phyloP scores from a whole-genome alignment of 2,888 invertebrate genomes.

The Ormyrus labotus region DNA sequence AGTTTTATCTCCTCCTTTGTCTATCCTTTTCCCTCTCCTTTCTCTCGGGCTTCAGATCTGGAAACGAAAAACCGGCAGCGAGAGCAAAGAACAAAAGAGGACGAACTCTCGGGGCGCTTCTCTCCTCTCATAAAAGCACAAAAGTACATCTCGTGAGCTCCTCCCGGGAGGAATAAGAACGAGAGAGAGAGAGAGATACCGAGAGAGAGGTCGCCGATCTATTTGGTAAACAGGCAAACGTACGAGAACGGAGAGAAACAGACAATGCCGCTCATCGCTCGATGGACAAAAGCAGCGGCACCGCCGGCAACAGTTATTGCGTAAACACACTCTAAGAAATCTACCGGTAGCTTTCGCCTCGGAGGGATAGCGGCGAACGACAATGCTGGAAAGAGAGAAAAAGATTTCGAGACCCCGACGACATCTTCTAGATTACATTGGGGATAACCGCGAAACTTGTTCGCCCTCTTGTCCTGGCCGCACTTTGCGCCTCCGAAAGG shows the following conservation, averaged over 20 bases:
- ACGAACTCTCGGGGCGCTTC: constrained; percentile 63
- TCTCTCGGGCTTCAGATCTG: constrained; percentile 47
- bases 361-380: constrained; percentile 37
- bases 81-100: constrained; percentile 67
- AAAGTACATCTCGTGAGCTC: constrained; percentile 61
- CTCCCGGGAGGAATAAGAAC: not conserved
- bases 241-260: constrained; percentile 55
- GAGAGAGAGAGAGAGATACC: constrained; percentile 48
- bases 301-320: constrained; percentile 67
- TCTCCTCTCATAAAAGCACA: constrained; percentile 68
- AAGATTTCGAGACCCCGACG: not conserved
- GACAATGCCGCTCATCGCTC: constrained; percentile 75
- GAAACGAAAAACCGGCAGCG: constrained; percentile 52
- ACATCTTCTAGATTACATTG: constrained; percentile 22
- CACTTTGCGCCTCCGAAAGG: not conserved
- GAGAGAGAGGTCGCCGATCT: constrained; percentile 61
- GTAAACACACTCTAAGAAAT: constrained; percentile 70
- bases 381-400: constrained; percentile 60
- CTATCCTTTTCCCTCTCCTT: constrained; percentile 50
- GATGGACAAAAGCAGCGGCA: constrained; percentile 71
- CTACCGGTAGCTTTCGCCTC: not conserved
- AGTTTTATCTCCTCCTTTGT: constrained; percentile 43
- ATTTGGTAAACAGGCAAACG: constrained; percentile 69
- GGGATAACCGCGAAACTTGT: constrained; percentile 6
- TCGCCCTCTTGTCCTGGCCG: not conserved